Percentiles rank a stretch among this genome's conserved stretches.
Conservation (phyloP, 2,113 vertebrate species). For the Anoplopoma fimbria region DNA sequence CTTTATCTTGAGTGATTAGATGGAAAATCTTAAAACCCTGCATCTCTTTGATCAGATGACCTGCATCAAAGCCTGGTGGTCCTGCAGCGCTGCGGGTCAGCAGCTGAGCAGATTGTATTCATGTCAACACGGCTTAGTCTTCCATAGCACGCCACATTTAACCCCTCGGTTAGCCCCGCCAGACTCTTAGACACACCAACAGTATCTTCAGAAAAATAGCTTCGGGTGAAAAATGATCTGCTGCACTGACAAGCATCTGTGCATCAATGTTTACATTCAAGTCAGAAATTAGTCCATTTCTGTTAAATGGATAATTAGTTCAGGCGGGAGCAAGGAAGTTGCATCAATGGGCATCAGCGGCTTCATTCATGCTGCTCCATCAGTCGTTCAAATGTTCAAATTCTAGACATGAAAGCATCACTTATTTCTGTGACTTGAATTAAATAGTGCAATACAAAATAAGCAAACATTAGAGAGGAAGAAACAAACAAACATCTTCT, state of each 20-base stretch:
- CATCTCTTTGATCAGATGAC: conserved; percentile 26
- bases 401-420: background rate
- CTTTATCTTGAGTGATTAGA: conserved; percentile 22
- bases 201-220: background rate
- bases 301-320: background rate
- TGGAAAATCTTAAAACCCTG: conserved; percentile 24
- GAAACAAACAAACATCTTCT: background rate
- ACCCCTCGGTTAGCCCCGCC: background rate
- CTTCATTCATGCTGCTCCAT: background rate
- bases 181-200: background rate
- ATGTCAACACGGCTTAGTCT: conserved; percentile 24
- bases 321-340: background rate
- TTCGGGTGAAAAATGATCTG: background rate
- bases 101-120: conserved; percentile 38
- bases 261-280: background rate
- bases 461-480: background rate
- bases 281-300: background rate
- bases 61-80: conserved; percentile 17
- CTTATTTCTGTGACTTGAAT: background rate
- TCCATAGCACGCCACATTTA: conserved; percentile 2
- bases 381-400: background rate
- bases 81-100: conserved; percentile 4
- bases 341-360: background rate
- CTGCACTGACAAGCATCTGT: background rate
- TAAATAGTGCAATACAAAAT: background rate